Percentiles rank a stretch among this genome's conserved stretches.
These are phyloP conservation scores for Myotis pilosus DNA, from an alignment of 2,797 vertebrate species.

Conservation along the genomic window DNA sequence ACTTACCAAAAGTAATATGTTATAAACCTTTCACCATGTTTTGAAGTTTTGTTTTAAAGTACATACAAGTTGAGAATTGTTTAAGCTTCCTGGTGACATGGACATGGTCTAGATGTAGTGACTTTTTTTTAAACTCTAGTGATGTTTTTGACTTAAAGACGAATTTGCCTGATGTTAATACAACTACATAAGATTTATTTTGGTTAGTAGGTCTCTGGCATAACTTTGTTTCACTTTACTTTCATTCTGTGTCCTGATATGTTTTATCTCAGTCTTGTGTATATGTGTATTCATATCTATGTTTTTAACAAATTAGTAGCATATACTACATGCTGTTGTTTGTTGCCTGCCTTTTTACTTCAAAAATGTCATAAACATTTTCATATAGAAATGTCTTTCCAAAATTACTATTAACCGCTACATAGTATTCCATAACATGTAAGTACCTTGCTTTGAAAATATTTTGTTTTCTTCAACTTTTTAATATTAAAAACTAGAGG, in stretches of 20 bases:
- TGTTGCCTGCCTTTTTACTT: neutral
- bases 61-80: neutral
- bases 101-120: neutral
- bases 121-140: neutral
- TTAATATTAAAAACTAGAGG: neutral
- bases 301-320: neutral
- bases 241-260: neutral
- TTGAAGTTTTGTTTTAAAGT: neutral
- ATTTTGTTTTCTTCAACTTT: neutral
- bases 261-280: neutral
- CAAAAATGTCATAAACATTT: neutral
- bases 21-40: neutral
- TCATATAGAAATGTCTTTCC: neutral
- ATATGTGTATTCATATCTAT: neutral
- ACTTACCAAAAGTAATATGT: neutral
- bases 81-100: neutral
- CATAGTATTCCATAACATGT: neutral
- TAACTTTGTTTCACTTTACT: neutral
- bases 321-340: neutral
- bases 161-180: neutral
- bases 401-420: neutral
- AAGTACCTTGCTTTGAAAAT: neutral
- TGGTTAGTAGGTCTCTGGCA: neutral
- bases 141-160: neutral
- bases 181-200: neutral